Base-by-base conservation (phyloP, 2,113 vertebrate genomes). In the Lasiurus cinereus region DNA sequence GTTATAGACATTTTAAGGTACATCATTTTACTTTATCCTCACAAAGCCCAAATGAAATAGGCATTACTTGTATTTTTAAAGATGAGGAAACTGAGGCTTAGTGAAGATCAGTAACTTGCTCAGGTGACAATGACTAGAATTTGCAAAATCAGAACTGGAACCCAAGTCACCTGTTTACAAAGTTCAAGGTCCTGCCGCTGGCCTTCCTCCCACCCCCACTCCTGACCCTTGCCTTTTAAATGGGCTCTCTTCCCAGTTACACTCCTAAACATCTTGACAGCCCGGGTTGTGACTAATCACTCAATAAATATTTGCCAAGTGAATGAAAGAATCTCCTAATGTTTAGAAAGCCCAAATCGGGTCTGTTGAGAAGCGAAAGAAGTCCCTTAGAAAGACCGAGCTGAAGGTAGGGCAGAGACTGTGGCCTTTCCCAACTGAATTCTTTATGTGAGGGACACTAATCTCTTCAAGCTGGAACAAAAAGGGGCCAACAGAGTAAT, bases 321-420 rank as follows among this genome's bases (percentile, higher is more conserved):
- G 70, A 93, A 78, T 16, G 29, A 72, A 10, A 80, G 24, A 19
- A 39, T 67, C 56, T 67, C 66, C 7, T 10, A 27, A 76, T 16
- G 15, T 66, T 89, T 62, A 80, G n/a, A 56, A 96, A 92, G 62
- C 79, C 76, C 56, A 89, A 83, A 79, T 46, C 84, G 62, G 31
- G 36, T 14, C 67, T 89, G 5, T 43, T 48, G n/a, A 79, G 82
- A 92, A 78, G 36, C 27, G 62, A 27, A 27, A 84, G 56, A 82
- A 79, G 43, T 36, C 24, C 43, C 77, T 83, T 48, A 46, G 39
- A 76, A 90, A 94, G 48, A 31, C 6, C 24, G 50, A 70, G 84
- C 12, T 46, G 16, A 77, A 74, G 13, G 27, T 3, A 67, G 14
- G 24, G 54, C 10, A 77, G 36, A 80, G 50, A 56, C 4, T 18